A percentile compares a stretch with the other conserved stretches of the same genome.
Conservation (phyloP, 2,113 vertebrate genomes). For the Siphamia tubifer region DNA sequence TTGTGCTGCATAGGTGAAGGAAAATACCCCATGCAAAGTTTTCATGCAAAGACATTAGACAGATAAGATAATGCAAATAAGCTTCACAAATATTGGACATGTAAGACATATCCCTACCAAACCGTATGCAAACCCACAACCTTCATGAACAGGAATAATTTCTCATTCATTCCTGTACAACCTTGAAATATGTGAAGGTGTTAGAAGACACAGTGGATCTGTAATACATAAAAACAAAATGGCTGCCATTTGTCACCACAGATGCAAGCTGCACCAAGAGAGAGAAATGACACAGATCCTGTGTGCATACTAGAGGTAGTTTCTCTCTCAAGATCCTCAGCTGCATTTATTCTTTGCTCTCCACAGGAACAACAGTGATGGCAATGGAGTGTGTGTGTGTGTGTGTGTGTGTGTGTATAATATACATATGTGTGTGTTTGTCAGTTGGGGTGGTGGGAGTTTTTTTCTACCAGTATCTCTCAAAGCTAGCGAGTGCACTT, state of each 20-base stretch:
- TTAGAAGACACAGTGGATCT: neutral
- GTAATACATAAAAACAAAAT: slow-evolving; percentile 58
- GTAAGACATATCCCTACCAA: too few relatives aligned
- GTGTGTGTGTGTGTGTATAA: neutral
- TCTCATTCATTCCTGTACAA: neutral
- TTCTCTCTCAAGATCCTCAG: slow-evolving; percentile 37
- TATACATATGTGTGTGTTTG: neutral
- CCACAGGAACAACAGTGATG: neutral
- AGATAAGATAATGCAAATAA: too few relatives aligned
- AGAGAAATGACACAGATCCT: neutral
- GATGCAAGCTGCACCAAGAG: slow-evolving; percentile 8
- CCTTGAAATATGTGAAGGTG: neutral
- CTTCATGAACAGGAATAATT: too few relatives aligned
- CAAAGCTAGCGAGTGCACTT: slow-evolving; percentile 7
- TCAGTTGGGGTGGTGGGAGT: neutral
- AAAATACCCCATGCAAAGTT: neutral
- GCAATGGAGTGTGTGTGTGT: neutral
- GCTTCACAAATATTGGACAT: too few relatives aligned
- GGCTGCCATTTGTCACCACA: slow-evolving; percentile 41
- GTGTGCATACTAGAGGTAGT: slow-evolving; percentile 17
- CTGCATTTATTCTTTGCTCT: slow-evolving; percentile 29
- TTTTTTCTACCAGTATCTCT: slow-evolving; percentile 40
- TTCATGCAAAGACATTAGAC: neutral
- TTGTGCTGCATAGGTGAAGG: too few relatives aligned
- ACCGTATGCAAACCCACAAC: too few relatives aligned